A percentile compares a stretch with the other conserved stretches of the same genome.
Conservation (phyloP, 1,140 invertebrate genomes). For the Metaphire vulgaris region DNA sequence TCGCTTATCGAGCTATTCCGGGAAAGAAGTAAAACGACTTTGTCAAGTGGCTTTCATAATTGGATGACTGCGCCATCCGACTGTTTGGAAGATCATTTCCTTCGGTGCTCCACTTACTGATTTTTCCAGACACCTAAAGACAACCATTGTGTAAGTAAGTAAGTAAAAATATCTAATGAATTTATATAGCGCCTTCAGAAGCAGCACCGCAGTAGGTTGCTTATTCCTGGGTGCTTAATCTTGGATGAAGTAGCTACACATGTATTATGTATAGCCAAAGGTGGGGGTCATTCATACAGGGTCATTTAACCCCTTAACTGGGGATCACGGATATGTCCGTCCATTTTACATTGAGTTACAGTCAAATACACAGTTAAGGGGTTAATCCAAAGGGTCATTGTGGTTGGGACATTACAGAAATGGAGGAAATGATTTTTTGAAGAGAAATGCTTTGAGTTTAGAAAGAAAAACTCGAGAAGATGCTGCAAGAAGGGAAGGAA, state of each 20-base stretch:
- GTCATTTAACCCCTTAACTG: neutral
- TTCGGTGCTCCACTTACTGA: neutral
- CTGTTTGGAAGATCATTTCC: neutral
- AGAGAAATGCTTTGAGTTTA: no score
- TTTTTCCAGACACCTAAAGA: neutral
- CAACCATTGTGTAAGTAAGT: neutral
- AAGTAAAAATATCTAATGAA: neutral
- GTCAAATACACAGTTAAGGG: no score
- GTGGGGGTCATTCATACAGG: neutral
- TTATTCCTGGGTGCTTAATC: neutral
- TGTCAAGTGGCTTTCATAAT: neutral
- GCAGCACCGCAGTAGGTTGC: neutral
- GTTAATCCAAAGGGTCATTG: no score
- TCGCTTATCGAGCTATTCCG: neutral
- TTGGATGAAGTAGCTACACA: neutral
- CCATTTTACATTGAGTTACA: no score
- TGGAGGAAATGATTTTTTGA: no score
- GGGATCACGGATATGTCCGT: no score
- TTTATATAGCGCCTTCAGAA: neutral
- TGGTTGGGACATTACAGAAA: no score
- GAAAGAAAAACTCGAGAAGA: no score
- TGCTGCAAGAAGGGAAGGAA: no score
- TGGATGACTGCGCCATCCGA: neutral
- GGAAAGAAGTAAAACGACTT: neutral
- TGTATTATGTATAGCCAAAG: neutral